Evolutionary conservation across 2,797 vertebrate genomes (phyloP), one percentile per base, ranked within the genome.

Genomic region (Etheostoma perlongum): DNA sequence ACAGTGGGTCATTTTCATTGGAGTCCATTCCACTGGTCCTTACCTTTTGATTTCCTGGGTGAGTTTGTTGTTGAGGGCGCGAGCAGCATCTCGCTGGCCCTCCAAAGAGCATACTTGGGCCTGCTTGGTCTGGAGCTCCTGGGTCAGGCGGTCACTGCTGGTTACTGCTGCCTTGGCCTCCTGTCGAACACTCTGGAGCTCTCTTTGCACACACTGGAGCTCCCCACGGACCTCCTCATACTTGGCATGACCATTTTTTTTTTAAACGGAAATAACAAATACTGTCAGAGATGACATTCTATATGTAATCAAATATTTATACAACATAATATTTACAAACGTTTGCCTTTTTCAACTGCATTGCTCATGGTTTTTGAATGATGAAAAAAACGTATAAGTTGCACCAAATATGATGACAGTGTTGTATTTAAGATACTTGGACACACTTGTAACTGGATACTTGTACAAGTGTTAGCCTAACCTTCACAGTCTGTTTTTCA

Each of bases 81-180:
- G 92, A 21, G 93, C 72, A 27, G 93, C 85, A 40, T 94, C 94
- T 4, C 95, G 89, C 86, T 95, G 95, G 46, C 95, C 95, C 81
- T 94, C 94, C n/a, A 96, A 88, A 19, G 93, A 90, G 84, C 94
- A 95, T 30, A 95, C 89, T 74, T 95, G 95, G 36, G 92, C 92
- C 42, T 93, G 94, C 69, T 94, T 96, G 55, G 89, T 91, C 83
- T 96, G 95, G 65, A 96, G 88, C 11, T 96, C 96, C 77, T 92
- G 95, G 23, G 82, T 67, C 47, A 96, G 85, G 2, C 94, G 94
- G 46, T 94, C 92, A 51, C 74, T 89, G 42, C 58, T 68, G 4
- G 72, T 85, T 16, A 76, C 79, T 1, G 80, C 87, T 1, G 54
- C 79, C 33, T 93, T 90, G 7, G 84, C 82, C 30, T 93, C 91